A percentile compares a stretch with the other conserved stretches of the same genome.
These are phyloP conservation scores for Etheostoma nigrum DNA, from an alignment of 2,797 vertebrate genomes.

Conservation along the genomic window DNA sequence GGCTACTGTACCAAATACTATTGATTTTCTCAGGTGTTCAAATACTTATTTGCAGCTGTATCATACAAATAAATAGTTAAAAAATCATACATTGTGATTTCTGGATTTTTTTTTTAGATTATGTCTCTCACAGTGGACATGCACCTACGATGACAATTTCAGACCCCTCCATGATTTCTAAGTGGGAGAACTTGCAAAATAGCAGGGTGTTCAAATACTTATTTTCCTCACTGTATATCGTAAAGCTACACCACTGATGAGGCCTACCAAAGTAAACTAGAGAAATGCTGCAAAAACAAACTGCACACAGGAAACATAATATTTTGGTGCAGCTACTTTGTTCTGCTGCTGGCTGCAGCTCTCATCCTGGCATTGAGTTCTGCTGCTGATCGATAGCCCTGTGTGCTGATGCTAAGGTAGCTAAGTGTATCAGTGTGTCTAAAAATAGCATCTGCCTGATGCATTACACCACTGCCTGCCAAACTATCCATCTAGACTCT, in stretches of 20 bases:
- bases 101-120: too few relatives aligned
- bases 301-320: slow-evolving; percentile 5
- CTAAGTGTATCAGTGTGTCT: slow-evolving; percentile 67
- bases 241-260: neutral
- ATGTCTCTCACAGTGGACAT: too few relatives aligned
- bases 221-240: neutral
- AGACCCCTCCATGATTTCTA: too few relatives aligned
- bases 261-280: neutral
- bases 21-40: too few relatives aligned
- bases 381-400: slow-evolving; percentile 70
- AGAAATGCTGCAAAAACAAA: slow-evolving; percentile 15
- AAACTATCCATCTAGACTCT: slow-evolving; percentile 67
- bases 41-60: too few relatives aligned
- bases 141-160: too few relatives aligned
- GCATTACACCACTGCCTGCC: slow-evolving; percentile 83
- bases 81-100: too few relatives aligned
- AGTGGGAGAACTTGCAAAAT: too few relatives aligned
- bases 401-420: slow-evolving; percentile 64
- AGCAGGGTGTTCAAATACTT: too few relatives aligned
- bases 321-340: slow-evolving; percentile 29
- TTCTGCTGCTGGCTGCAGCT: slow-evolving; percentile 49
- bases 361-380: slow-evolving; percentile 44
- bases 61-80: too few relatives aligned
- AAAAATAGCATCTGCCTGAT: slow-evolving; percentile 81
- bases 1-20: too few relatives aligned